Conservation (phyloP, 2,113 vertebrate species). For the Neotoma lepida region DNA sequence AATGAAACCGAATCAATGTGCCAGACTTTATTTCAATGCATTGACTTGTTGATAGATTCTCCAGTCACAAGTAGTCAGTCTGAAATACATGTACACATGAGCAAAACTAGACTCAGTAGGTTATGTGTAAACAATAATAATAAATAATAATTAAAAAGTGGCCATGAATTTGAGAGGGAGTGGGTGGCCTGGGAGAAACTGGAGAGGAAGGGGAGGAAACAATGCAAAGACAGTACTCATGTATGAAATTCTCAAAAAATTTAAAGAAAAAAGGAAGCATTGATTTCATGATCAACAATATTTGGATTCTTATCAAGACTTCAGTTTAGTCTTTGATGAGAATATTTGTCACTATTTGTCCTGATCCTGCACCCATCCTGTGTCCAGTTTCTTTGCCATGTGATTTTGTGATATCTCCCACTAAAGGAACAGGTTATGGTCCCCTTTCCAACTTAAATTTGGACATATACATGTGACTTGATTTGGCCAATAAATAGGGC, state of each 20-base stretch:
- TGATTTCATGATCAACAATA: not conserved
- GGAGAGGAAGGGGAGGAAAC: not conserved
- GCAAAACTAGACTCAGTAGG: not conserved
- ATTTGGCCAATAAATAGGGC: not conserved
- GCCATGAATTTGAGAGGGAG: not conserved
- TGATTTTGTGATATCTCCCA: conserved; percentile 23
- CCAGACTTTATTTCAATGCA: not conserved
- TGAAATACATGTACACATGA: not conserved
- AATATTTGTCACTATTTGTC: conserved; percentile 1
- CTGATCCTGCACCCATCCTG: conserved; percentile 10
- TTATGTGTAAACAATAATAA: not conserved
- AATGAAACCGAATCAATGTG: too few species aligned
- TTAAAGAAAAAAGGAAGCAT: not conserved
- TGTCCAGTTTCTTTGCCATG: conserved; percentile 19
- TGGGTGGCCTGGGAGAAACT: too few species aligned
- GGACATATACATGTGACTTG: not conserved
- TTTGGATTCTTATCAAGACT: conserved; percentile 26
- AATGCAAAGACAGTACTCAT: not conserved
- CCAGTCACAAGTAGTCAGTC: not conserved
- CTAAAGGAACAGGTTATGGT: conserved; percentile 30
- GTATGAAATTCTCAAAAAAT: not conserved
- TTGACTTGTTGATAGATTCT: not conserved
- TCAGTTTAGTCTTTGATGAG: conserved; percentile 16
- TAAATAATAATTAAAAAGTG: not conserved
- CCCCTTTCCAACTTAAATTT: conserved; percentile 28